Base-by-base conservation (phyloP, 2,113 vertebrate genomes). In the Aegotheles bennettii region DNA sequence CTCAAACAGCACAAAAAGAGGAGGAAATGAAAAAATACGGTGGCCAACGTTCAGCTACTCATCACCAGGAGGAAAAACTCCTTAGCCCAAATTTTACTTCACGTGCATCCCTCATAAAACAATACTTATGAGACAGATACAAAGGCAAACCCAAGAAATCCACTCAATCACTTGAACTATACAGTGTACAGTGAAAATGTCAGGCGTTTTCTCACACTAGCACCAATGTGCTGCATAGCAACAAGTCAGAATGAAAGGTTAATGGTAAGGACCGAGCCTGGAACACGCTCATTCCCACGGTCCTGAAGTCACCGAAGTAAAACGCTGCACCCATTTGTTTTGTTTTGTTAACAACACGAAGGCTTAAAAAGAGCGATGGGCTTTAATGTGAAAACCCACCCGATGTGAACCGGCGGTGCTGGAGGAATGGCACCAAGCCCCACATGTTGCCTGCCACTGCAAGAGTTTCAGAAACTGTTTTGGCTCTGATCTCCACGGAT, bases 241-340 rank as follows among this genome's bases (percentile, higher is more conserved):
- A 97, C 94, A 95, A 93, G 90, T 95, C 95, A 95, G 91, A 94
- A 79, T 59, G 93, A 89, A 95, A 96, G 95, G 88, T 92, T 93
- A 91, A 91, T 81, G 48, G 84, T 63, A 67, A 73, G 61, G 60
- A 71, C 36, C 4, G 15, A 70, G 93, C 78, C 79, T 87, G 91
- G 88, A 95, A 89, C 74, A 43, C 0, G 5, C 76, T 89, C 68
- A 93, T 96, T 96, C 96, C 96, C 95, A 97, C 90, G 76, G 85
- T 75, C 82, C 88, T 36, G 47, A 87, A 95, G 96, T 84, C 95
- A 96, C 85, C 53, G 25, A 43, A 71, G 60, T 56, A 86, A 96
- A 93, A 89, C 3, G 64, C 24, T 11, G 10, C 1, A 3, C 59
- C 0, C 2, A 67, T 19, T 68, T 6, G 28, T 61, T 95, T 83